These are phyloP conservation scores for Cydia strobilella DNA, from an alignment of 1,140 invertebrate species.

Conservation along the genomic window DNA sequence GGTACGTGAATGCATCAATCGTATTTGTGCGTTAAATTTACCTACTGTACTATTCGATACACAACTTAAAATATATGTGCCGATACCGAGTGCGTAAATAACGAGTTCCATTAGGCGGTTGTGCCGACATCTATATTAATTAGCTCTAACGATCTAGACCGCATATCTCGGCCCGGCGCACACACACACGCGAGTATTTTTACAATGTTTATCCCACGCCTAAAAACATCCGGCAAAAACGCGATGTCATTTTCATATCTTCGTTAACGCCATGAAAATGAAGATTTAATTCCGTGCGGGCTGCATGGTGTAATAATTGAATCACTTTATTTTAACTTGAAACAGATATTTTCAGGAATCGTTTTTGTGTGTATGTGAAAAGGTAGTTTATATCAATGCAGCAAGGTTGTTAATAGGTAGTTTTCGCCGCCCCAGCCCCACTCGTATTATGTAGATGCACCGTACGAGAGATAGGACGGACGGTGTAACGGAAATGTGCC, in stretches of 20 bases:
- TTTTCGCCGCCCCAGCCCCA: conserved; percentile 38
- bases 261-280: conserved; percentile 20
- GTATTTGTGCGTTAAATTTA: not conserved
- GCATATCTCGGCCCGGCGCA: not conserved
- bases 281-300: conserved; percentile 24
- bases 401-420: conserved; percentile 36
- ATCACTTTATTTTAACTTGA: conserved; percentile 25
- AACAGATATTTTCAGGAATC: conserved; percentile 18
- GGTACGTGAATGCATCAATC: no score
- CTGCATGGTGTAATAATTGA: conserved; percentile 15
- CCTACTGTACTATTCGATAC: not conserved
- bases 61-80: not conserved
- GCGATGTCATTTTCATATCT: conserved; percentile 19
- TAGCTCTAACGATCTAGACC: conserved; percentile 49
- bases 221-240: conserved; percentile 30
- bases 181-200: conserved; percentile 16
- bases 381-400: not conserved
- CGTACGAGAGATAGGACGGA: conserved; percentile 48
- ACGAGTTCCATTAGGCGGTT: conserved; percentile 26
- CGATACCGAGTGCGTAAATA: conserved; percentile 20
- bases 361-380: not conserved
- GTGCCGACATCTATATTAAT: conserved; percentile 53
- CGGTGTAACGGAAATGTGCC: conserved; percentile 56
- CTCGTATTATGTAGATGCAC: conserved; percentile 30
- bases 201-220: not conserved